Percentiles rank a stretch among this genome's conserved stretches.
These are phyloP conservation scores for Pungitius pungitius DNA, from an alignment of 2,113 vertebrate species.

Conservation along the genomic window DNA sequence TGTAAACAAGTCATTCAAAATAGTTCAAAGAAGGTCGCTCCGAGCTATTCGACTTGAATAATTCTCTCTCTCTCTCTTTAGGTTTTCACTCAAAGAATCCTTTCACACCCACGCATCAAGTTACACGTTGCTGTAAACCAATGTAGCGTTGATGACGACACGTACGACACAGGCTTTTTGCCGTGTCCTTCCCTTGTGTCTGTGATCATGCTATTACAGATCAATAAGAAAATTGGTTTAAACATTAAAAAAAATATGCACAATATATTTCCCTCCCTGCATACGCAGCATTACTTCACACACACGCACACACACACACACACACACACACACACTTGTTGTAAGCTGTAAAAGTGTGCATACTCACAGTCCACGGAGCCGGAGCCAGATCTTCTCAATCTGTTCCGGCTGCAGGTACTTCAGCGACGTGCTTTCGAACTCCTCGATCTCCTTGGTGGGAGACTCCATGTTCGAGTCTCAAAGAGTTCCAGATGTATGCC, in stretches of 20 bases:
- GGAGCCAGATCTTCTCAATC: constrained; percentile 99
- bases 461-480: constrained; percentile 89
- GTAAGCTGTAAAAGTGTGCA: constrained; percentile 56
- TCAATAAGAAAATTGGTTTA: not conserved
- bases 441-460: constrained; percentile 98
- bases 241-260: constrained; percentile 6
- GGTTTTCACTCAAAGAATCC: not conserved
- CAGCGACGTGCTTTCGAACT: constrained; percentile 98
- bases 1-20: constrained; percentile 5
- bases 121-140: not conserved
- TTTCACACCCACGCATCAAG: not conserved
- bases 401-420: constrained; percentile 98
- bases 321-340: constrained; percentile 55
- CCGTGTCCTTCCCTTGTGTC: not conserved
- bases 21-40: constrained; percentile 1
- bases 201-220: not conserved
- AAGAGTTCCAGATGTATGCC: constrained; percentile 35
- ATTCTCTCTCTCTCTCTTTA: not conserved
- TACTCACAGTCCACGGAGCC: constrained; percentile 98
- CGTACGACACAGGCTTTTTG: not conserved
- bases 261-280: too few species aligned
- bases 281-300: not conserved
- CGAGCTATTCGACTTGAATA: constrained; percentile 16
- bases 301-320: constrained; percentile 22
- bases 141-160: not conserved